Percentiles rank a stretch among this genome's conserved stretches.
Conservation (phyloP, 2,797 vertebrate species). For the Discoglossus pictus region DNA sequence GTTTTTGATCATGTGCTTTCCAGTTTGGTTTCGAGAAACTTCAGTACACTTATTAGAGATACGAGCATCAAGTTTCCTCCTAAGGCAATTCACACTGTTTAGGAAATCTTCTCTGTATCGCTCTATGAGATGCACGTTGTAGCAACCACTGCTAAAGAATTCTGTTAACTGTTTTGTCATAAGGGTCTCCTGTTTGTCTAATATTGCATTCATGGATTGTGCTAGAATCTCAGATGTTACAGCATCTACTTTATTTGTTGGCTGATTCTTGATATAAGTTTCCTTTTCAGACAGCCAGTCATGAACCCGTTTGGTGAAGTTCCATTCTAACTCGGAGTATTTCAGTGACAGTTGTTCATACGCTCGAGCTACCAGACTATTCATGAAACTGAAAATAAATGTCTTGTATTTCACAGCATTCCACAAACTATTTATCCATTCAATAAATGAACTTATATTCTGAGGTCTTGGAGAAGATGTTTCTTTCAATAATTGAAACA, state of each 20-base stretch:
- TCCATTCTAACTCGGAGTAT: conserved; percentile 60
- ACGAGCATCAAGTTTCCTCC: background rate
- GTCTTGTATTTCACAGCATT: conserved; percentile 53
- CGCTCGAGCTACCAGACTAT: conserved; percentile 62
- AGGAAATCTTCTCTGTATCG: conserved; percentile 59
- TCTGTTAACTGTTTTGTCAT: conserved; percentile 56
- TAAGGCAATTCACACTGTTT: conserved; percentile 52
- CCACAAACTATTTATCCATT: conserved; percentile 70
- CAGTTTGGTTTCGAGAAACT: too few relatives aligned
- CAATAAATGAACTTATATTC: conserved; percentile 68
- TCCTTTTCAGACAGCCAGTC: conserved; percentile 59
- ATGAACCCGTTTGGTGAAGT: conserved; percentile 59
- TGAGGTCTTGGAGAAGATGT: conserved; percentile 54
- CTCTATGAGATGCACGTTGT: conserved; percentile 59
- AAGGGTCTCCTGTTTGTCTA: conserved; percentile 55
- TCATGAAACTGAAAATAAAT: conserved; percentile 59
- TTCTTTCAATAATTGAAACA: conserved; percentile 70
- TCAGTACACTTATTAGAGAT: too few relatives aligned
- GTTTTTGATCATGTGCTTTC: too few relatives aligned
- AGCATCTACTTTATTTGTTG: background rate
- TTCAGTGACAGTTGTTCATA: conserved; percentile 68
- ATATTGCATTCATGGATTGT: background rate
- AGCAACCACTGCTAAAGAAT: conserved; percentile 57
- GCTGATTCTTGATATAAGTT: conserved; percentile 47
- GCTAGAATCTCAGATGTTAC: background rate